Evolutionary conservation across 2,797 vertebrate species (phyloP), one percentile per base, ranked within the genome.

Genomic region (Astyanax mexicanus): DNA sequence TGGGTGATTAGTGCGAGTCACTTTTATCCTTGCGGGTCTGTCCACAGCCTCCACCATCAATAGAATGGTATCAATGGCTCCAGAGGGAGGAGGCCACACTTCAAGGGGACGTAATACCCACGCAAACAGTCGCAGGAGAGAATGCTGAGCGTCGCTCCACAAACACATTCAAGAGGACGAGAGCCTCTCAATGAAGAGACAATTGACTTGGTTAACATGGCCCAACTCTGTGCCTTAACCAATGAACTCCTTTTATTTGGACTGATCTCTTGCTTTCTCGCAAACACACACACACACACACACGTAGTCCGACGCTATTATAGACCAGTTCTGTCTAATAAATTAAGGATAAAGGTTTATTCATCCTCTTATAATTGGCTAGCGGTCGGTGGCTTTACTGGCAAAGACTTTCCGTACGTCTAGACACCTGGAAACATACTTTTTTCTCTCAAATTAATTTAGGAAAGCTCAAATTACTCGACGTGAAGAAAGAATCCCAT

Each of bases 21-120:
- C 77, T 83, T 80, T 83, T 83, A 82, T 86, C 76, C 81, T 75
- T 76, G 80, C 81, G 73, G 80, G 82, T 81, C 77, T 77, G 72
- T 69, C 64, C 68, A 74, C 58, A 72, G 79, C 79, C 76, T 62
- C 67, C 51, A 65, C 40, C 72, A 82, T 78, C 85, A 80, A 86
- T 81, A 82, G 78, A 72, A 52, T 38, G 51, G 68, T 77, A 80
- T 83, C 80, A 82, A 79, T 78, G 62, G 81, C 71, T 74, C 49
- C 75, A 64, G 62, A 79, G 60, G 71, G 79, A 82, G 77, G 77
- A 82, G 82, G 70, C 69, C 81, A 80, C 84, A 80, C 81, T 80
- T 84, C 82, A 83, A 81, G 80, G 77, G 72, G 77, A 73, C 67
- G 71, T 80, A 83, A 78, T 79, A 79, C 78, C 80, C 80, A 74